Evolutionary conservation across 2,888 invertebrate species (phyloP), one percentile per base, ranked within the genome.

Genomic region (Gastrophysa polygoni): DNA sequence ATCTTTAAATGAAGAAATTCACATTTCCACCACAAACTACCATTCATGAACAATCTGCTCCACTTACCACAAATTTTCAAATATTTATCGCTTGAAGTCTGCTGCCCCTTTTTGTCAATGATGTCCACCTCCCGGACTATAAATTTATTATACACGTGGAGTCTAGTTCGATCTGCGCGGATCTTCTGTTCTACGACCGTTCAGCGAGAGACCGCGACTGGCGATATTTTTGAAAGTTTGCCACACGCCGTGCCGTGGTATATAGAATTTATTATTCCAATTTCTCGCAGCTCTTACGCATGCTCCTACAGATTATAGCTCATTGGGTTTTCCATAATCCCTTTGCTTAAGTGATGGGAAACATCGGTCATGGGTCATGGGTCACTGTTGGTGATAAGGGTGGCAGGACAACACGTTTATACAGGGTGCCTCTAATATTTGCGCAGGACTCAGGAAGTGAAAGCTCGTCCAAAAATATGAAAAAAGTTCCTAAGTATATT

Each of bases 161-260:
- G 14, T 38, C 1, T 14, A 32, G 7, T 32, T 32, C 32, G 8
- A 11, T 32, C 7, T 32, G 29, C 29, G 14, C 14, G 38, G 38
- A n/a, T 46, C 61, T 20, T n/a, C n/a, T 43, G 43, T 34, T 44
- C 46, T 46, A 48, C 48, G 56, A 56, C 58, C 66, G 63, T 51
- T 55, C 61, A 55, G 66, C 17, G 64, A 59, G 62, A 63, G 61
- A 63, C 51, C 63, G 63, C 61, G 57, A 70, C 68, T 69, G 57
- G 60, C 43, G 54, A 57, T 63, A 66, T 68, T 68, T 67, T 52
- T 51, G 68, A 70, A 68, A 67, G 68, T 63, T 14, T 38, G 14
- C 14, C 14, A 3, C 14, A 14, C 66, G 66, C 67, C 68, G 58
- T 21, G 34, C 21, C 18, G 46, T 17, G 54, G 55, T 55, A 54